Conservation (phyloP, 2,113 vertebrate species). For the Notarius lentiginosus region DNA sequence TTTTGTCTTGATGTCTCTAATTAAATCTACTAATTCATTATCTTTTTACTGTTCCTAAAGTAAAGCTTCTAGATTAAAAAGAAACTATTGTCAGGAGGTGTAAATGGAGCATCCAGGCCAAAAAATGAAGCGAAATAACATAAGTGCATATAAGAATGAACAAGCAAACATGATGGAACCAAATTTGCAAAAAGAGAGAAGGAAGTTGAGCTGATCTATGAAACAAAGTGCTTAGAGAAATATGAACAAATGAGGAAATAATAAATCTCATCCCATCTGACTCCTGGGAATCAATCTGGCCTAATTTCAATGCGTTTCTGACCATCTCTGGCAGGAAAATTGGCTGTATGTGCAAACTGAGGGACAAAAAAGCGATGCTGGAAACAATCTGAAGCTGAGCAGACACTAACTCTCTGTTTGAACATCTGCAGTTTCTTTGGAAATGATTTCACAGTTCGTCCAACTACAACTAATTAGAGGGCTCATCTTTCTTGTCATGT, state of each 20-base stretch:
- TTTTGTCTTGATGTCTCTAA: constrained; percentile 19
- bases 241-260: neutral
- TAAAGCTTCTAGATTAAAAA: neutral
- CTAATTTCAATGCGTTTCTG: neutral
- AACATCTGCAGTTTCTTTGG: constrained; percentile 25
- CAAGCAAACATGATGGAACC: neutral
- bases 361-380: neutral
- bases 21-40: constrained; percentile 26
- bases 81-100: neutral
- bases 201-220: neutral
- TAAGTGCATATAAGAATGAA: neutral
- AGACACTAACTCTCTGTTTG: constrained; percentile 10
- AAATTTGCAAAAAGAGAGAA: neutral
- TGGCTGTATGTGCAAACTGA: neutral
- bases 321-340: neutral
- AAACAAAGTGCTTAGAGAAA: neutral
- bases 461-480: constrained; percentile 46
- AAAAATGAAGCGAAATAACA: neutral
- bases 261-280: neutral
- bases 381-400: constrained; percentile 33
- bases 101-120: neutral
- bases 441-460: constrained; percentile 3
- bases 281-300: neutral
- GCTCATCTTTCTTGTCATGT: constrained; percentile 47
- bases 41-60: neutral